Percentiles rank a stretch among this genome's conserved stretches.
Evolutionary conservation across 1,140 invertebrate species (phyloP).

Genomic region (Octopus bimaculoides): DNA sequence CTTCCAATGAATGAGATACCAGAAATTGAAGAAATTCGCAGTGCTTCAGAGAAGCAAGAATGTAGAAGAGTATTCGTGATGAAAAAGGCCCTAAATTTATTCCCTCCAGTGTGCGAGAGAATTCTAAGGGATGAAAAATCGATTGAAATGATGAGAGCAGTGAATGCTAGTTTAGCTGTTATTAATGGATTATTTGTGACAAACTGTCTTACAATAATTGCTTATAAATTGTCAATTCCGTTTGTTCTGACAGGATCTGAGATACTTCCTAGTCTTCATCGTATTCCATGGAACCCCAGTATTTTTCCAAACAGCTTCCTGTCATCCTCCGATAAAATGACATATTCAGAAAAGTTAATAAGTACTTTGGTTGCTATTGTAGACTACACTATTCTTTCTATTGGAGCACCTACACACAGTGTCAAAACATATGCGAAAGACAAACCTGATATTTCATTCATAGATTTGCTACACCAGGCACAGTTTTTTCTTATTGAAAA

Average conservation of each 20-base stretch:
- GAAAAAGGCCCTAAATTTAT: too few relatives aligned
- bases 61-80: too few relatives aligned
- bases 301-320: not conserved
- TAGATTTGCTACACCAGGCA: too few relatives aligned
- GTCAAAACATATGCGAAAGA: too few relatives aligned
- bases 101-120: not conserved
- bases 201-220: not conserved
- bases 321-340: not conserved
- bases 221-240: not conserved
- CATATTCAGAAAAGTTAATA: not conserved
- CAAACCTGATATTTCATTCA: too few relatives aligned
- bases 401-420: too few relatives aligned
- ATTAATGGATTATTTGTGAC: not conserved
- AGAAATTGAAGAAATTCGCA: too few relatives aligned
- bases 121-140: not conserved
- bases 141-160: not conserved
- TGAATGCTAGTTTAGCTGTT: not conserved
- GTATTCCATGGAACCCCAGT: not conserved
- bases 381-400: not conserved
- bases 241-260: not conserved
- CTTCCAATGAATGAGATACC: too few relatives aligned
- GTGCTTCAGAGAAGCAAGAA: too few relatives aligned
- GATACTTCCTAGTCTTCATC: not conserved
- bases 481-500: too few relatives aligned
- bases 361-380: not conserved